Evolutionary conservation across 2,113 vertebrate genomes (phyloP), one percentile per base, ranked within the genome.

Genomic region (Bostrychus sinensis): DNA sequence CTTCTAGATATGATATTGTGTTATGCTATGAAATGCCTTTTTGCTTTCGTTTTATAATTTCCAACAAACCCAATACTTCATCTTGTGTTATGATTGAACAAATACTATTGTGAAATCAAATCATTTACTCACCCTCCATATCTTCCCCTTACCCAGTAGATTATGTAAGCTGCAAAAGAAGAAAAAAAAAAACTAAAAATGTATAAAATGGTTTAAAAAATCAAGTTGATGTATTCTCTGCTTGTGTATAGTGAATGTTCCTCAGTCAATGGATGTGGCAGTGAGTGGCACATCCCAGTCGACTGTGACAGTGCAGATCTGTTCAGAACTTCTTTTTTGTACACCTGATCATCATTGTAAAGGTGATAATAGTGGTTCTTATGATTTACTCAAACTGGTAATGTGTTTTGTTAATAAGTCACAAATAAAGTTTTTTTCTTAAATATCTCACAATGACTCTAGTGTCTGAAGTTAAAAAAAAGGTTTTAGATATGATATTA

Each of bases 391-490:
- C 78, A 83, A 92, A 83, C 88, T 92, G 89, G 88, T 92, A 90
- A 89, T 67, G 89, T 93, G 92, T 92, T 93, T 93, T 91, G 89
- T 92, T 93, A 90, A 92, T 86, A 92, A 89, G 90, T 91, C 89
- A 92, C 91, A 86, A 93, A 93, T 93, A 93, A 93, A 93, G 71
- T 82, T 83, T 83, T 51, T 93, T 93, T 93, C 88, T 90, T 92
- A 93, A 90, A 84, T 91, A 92, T 87, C 80, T 78, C 56, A 70
- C 37, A 6, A 20, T 19, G 63, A 19, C 17, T 19, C 2, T 63
- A 17, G 23, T 6, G 59, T 62, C 48, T 48, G 5, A n/a, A n/a
- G n/a, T n/a, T n/a, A n/a, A n/a, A n/a, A n/a, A n/a, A n/a, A n/a
- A n/a, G n/a, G n/a, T n/a, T n/a, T n/a, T n/a, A n/a, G n/a, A n/a